phyloP scores from a whole-genome alignment of 2,113 vertebrate genomes.

The Rhinolophus sinicus region DNA sequence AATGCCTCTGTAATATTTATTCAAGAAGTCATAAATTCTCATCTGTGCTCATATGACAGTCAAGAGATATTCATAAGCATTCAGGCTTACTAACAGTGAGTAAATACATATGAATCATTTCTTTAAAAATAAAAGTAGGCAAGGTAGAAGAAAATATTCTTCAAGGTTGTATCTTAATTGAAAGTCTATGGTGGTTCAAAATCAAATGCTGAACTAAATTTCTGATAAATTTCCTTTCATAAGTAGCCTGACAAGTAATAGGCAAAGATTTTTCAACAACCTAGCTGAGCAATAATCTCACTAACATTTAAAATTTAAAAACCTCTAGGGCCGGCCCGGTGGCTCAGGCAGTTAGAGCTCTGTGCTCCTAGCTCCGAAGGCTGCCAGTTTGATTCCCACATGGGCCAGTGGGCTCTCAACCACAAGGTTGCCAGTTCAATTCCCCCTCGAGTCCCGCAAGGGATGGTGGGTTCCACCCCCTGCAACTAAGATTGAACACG shows the following conservation, averaged over 20 bases:
- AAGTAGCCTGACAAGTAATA: slow-evolving; percentile 23
- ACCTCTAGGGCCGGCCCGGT: too few species aligned
- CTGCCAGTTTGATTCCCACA: too few species aligned
- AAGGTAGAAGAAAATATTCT: slow-evolving; percentile 38
- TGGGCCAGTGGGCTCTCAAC: too few species aligned
- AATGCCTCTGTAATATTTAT: slow-evolving; percentile 39
- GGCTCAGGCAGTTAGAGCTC: too few species aligned
- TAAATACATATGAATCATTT: slow-evolving; percentile 59
- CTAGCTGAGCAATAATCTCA: neutral
- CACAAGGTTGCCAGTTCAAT: too few species aligned
- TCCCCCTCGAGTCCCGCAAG: too few species aligned
- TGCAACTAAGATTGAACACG: too few species aligned
- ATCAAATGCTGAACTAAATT: neutral
- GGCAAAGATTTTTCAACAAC: slow-evolving; percentile 33
- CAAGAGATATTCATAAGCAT: slow-evolving; percentile 58
- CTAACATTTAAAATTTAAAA: slow-evolving; percentile 29
- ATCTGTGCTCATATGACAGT: neutral
- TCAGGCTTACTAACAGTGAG: slow-evolving; percentile 35
- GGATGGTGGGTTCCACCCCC: too few species aligned
- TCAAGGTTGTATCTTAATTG: slow-evolving; percentile 18
- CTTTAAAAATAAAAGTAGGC: slow-evolving; percentile 12
- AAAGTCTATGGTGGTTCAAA: slow-evolving; percentile 56
- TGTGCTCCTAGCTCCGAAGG: too few species aligned
- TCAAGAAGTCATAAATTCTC: slow-evolving; percentile 47
- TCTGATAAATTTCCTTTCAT: slow-evolving; percentile 25